Evolutionary conservation across 2,888 invertebrate species (phyloP).

Genomic region (Achlya flavicornis): DNA sequence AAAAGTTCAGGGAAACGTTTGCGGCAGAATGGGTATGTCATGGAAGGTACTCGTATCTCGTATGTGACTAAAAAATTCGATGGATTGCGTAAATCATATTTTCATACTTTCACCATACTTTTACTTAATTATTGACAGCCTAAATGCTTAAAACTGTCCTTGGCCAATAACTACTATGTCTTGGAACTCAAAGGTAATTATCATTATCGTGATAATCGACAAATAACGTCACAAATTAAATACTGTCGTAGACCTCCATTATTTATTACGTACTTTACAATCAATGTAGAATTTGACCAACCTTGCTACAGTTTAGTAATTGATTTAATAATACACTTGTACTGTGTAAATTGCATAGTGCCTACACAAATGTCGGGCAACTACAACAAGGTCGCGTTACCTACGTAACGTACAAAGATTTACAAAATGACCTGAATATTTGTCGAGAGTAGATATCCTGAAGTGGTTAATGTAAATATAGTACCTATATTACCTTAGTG

Average conservation of each 20-base stretch:
- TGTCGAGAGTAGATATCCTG: slow-evolving; percentile 19
- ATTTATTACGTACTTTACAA: neutral
- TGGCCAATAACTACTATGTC: no score
- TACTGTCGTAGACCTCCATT: neutral
- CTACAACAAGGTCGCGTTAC: slow-evolving; percentile 12
- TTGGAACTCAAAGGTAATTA: no score
- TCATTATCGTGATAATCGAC: no score
- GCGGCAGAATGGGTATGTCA: no score
- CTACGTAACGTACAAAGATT: slow-evolving; percentile 11
- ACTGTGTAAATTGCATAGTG: neutral
- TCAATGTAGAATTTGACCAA: neutral
- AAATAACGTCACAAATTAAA: neutral
- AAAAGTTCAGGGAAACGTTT: no score
- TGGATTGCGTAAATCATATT: no score
- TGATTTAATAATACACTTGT: neutral
- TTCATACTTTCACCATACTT: no score
- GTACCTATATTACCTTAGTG: no score
- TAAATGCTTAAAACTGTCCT: no score
- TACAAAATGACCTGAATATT: slow-evolving; percentile 5
- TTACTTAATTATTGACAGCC: no score
- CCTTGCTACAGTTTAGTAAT: neutral
- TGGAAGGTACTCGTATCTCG: no score
- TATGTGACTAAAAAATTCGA: no score
- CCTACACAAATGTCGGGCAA: neutral
- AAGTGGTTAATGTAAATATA: neutral